Percentiles rank a stretch among this genome's conserved stretches.
Evolutionary conservation across 1,140 invertebrate species (phyloP).

Genomic region (Panagrolaimus sp.): DNA sequence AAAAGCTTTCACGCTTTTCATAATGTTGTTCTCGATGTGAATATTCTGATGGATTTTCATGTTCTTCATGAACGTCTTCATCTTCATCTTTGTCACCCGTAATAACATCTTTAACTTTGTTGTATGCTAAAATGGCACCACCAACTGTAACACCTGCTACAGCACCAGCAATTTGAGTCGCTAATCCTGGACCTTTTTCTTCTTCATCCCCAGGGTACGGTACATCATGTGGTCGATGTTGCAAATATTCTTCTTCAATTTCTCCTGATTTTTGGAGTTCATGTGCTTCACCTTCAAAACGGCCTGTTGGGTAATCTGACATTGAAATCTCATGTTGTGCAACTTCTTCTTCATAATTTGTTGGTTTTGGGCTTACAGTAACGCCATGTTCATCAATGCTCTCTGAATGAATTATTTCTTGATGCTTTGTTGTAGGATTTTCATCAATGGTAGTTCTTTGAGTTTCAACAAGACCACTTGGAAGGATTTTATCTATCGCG

Average conservation of each 20-base stretch:
- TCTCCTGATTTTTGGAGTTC: not conserved
- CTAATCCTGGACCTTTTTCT: not conserved
- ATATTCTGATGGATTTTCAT: too few species aligned
- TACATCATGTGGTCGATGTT: too few species aligned
- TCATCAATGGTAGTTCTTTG: too few species aligned
- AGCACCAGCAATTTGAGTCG: not conserved
- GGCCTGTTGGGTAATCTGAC: not conserved
- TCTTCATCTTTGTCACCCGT: not conserved
- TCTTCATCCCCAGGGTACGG: not conserved
- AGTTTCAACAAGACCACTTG: too few species aligned
- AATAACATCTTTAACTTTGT: not conserved
- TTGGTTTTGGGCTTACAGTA: too few species aligned
- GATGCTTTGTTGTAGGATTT: too few species aligned
- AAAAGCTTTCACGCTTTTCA: too few species aligned
- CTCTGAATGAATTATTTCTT: too few species aligned
- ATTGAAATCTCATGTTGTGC: not conserved
- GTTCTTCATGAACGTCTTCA: not conserved
- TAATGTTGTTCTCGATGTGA: not conserved
- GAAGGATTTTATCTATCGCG: too few species aligned
- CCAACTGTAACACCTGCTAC: slow-evolving; percentile 2
- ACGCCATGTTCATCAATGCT: too few species aligned
- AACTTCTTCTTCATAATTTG: not conserved
- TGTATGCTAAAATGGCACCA: not conserved
- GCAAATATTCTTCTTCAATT: not conserved
- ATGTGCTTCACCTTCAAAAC: not conserved